These are phyloP conservation scores for Diacarnus erythraeanus DNA, from an alignment of 37 sponge, comb jelly and placozoan genomes.

Conservation along the genomic window DNA sequence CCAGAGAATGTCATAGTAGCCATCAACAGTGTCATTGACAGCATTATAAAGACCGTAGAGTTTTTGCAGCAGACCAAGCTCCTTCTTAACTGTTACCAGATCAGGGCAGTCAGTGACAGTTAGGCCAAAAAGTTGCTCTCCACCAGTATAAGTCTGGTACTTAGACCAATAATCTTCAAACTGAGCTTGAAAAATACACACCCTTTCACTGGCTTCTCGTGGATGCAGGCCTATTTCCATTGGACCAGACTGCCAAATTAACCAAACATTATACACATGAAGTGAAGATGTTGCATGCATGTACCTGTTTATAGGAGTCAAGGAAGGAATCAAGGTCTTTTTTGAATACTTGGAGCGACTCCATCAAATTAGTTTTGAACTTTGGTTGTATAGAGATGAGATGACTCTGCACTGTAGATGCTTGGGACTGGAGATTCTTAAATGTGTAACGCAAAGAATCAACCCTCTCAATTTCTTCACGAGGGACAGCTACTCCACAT, in stretches of 20 bases:
- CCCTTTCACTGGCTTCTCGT: conserved; percentile 89
- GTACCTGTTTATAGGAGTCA: conserved; percentile 5
- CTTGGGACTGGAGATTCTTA: conserved; percentile 74
- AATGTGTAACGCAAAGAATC: conserved; percentile 93
- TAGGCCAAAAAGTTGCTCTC: conserved; percentile 96
- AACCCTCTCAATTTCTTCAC: conserved; percentile 91
- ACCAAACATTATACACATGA: not conserved
- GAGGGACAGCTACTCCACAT: conserved; percentile 73
- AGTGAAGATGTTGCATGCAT: too few relatives aligned
- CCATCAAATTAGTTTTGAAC: conserved; percentile 79
- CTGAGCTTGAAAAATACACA: conserved; percentile 83
- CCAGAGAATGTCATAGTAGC: conserved; percentile 97
- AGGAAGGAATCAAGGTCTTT: conserved; percentile 56
- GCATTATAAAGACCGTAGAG: conserved; percentile 91
- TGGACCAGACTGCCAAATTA: conserved; percentile 67
- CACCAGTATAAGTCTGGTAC: conserved; percentile 90
- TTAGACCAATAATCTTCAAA: conserved; percentile 93
- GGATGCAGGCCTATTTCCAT: conserved; percentile 91
- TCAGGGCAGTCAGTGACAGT: conserved; percentile 86
- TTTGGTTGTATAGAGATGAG: conserved; percentile 77
- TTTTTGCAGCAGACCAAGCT: conserved; percentile 93
- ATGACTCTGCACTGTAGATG: conserved; percentile 66
- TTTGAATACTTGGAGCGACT: conserved; percentile 62
- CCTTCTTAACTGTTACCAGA: conserved; percentile 68
- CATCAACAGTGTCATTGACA: conserved; percentile 84